These are phyloP conservation scores for Cosmopolites sordidus DNA, from an alignment of 2,888 invertebrate species.

Conservation along the genomic window DNA sequence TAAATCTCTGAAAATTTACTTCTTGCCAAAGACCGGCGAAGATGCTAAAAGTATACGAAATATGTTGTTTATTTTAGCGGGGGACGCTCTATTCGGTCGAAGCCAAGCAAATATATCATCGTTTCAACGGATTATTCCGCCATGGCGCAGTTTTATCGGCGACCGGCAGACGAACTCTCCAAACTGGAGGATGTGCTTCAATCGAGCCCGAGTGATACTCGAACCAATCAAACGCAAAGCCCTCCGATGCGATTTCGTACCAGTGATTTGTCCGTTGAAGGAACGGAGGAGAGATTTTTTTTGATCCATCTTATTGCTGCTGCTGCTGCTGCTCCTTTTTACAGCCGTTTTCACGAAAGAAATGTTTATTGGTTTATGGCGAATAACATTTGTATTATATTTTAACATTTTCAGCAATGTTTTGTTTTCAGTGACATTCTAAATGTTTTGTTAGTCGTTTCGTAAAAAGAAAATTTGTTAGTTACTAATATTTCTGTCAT, in stretches of 20 bases:
- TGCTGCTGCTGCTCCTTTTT: too few species aligned
- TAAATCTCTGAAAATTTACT: conserved; percentile 11
- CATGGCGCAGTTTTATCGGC: conserved; percentile 41
- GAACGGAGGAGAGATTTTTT: too few species aligned
- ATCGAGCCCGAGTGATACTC: conserved; percentile 27
- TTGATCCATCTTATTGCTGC: too few species aligned
- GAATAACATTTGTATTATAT: too few species aligned
- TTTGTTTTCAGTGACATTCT: too few species aligned
- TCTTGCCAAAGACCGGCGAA: conserved; percentile 11
- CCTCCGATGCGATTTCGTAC: background rate
- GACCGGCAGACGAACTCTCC: conserved; percentile 35
- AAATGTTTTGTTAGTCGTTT: too few species aligned
- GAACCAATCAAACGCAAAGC: conserved; percentile 15
- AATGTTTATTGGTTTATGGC: too few species aligned
- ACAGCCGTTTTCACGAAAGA: too few species aligned
- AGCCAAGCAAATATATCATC: conserved; percentile 40
- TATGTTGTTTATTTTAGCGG: conserved; percentile 26
- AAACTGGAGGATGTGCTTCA: conserved; percentile 39
- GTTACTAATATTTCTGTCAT: too few species aligned
- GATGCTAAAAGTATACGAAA: conserved; percentile 25
- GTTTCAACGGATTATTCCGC: conserved; percentile 42
- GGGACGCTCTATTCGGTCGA: conserved; percentile 29
- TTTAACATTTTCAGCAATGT: too few species aligned
- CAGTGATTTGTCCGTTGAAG: background rate
- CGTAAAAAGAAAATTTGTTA: too few species aligned